phyloP scores from a whole-genome alignment of 2,888 invertebrate genomes.

The Parnassius mnemosyne region DNA sequence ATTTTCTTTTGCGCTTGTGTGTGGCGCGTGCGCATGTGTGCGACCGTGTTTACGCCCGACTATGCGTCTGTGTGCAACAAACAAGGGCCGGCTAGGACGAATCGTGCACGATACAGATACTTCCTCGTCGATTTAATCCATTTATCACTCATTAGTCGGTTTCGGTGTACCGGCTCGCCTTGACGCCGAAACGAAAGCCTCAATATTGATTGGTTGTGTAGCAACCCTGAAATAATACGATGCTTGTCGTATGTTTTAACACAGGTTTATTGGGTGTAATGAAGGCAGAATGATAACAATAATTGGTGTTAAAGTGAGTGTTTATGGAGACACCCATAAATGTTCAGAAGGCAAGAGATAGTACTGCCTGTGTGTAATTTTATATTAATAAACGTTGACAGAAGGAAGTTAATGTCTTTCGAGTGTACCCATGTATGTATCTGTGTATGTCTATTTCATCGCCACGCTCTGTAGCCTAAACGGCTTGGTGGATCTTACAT shows the following conservation, averaged over 20 bases:
- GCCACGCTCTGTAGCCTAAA: no score
- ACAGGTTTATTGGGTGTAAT: no score
- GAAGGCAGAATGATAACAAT: no score
- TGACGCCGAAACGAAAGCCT: constrained; percentile 46
- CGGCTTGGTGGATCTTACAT: no score
- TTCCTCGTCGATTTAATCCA: constrained; percentile 66
- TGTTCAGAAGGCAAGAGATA: no score
- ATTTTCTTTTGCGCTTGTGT: constrained; percentile 41
- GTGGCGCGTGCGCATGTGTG: constrained; percentile 31
- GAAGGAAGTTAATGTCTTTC: no score
- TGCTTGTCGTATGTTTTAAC: constrained; percentile 1
- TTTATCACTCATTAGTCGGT: constrained; percentile 59
- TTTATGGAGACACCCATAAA: no score
- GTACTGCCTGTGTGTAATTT: no score
- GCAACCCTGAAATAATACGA: constrained; percentile 28
- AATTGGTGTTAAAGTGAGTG: no score
- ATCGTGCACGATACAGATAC: constrained; percentile 63
- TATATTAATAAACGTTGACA: no score
- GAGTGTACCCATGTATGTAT: no score
- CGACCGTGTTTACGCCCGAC: constrained; percentile 27
- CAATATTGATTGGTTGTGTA: constrained; percentile 34
- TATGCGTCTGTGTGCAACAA: constrained; percentile 34
- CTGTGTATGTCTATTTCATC: no score
- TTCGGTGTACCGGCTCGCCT: constrained; percentile 58
- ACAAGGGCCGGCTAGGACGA: constrained; percentile 69